A percentile compares a stretch with the other conserved stretches of the same genome.
These are phyloP conservation scores for Eupithecia pulchellata DNA, from an alignment of 2,888 invertebrate species.

Conservation along the genomic window DNA sequence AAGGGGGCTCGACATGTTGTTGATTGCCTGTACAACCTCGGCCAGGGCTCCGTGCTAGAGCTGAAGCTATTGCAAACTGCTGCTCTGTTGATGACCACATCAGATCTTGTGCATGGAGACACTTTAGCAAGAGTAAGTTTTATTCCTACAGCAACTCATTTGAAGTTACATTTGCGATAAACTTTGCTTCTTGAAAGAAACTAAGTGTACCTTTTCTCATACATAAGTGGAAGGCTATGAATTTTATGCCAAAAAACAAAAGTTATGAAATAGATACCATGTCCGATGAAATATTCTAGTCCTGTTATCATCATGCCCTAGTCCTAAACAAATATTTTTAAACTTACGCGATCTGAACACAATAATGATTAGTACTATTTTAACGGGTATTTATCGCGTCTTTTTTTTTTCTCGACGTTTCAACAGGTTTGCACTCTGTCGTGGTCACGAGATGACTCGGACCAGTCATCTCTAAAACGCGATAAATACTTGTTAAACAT, in stretches of 20 bases:
- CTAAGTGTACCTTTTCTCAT: background rate
- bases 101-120: constrained; percentile 96
- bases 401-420: too few species aligned
- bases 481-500: too few species aligned
- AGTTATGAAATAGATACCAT: too few species aligned
- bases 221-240: background rate
- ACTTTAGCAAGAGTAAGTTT: constrained; percentile 93
- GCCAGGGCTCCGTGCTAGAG: constrained; percentile 97
- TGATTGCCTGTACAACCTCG: constrained; percentile 96
- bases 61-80: constrained; percentile 98
- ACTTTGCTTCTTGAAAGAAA: background rate
- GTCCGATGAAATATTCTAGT: too few species aligned
- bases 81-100: constrained; percentile 97
- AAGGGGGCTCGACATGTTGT: constrained; percentile 97
- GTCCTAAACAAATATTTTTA: too few species aligned
- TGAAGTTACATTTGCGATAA: background rate
- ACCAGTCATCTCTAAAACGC: too few species aligned
- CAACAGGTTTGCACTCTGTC: too few species aligned
- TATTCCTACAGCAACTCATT: background rate
- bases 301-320: too few species aligned
- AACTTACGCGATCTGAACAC: too few species aligned
- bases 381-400: too few species aligned
- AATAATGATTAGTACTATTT: too few species aligned
- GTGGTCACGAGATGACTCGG: too few species aligned
- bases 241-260: background rate